Base-by-base conservation (phyloP, 2,888 invertebrate species). In the Leptinotarsa juncta region DNA sequence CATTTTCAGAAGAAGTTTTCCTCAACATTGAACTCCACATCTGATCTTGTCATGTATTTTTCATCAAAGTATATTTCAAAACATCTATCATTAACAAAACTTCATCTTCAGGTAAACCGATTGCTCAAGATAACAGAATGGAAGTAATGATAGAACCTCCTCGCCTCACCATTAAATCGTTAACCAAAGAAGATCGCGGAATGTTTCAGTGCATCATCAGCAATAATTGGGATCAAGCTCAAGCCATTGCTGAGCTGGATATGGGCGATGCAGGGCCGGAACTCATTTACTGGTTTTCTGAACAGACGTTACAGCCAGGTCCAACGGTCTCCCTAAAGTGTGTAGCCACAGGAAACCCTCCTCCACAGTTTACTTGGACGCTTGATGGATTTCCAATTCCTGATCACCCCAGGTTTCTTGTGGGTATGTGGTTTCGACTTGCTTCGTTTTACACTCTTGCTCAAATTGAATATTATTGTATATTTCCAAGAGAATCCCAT, bases 281-380 rank as follows among this genome's bases (percentile, higher is more conserved):
- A 89, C 90, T 97, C 83, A 92, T 94, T 81, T 96, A 96, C 90
- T 95, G 95, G 93, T 97, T 97, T 89, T 94, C 95, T 74, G 96
- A 97, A 87, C 96, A 96, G 88, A 97, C 96, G 14, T 89, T 97
- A 76, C 96, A 96, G 86, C 96, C 96, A 0, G 97, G 97, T 20
- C 96, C 96, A 50, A 94, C 95, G 79, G 95, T 97, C 67, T 96
- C 97, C 23, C 90, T 98, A 81, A 96, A 96, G 88, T 98, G 97
- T 89, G 95, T 95, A 77, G 97, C 97, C n/a, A 94, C 96, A 84
- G 97, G 97, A 68, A 97, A 96, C 88, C 97, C 97, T 10, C 94
- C 96, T 68, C 97, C 97, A 4, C 94, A 95, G 87, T 96, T 98
- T 88, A 93, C 93, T 68, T 98, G 97, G 97, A 92, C 94, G 12